Conservation (phyloP, 2,113 vertebrate genomes). For the Paramisgurnus dabryanus region DNA sequence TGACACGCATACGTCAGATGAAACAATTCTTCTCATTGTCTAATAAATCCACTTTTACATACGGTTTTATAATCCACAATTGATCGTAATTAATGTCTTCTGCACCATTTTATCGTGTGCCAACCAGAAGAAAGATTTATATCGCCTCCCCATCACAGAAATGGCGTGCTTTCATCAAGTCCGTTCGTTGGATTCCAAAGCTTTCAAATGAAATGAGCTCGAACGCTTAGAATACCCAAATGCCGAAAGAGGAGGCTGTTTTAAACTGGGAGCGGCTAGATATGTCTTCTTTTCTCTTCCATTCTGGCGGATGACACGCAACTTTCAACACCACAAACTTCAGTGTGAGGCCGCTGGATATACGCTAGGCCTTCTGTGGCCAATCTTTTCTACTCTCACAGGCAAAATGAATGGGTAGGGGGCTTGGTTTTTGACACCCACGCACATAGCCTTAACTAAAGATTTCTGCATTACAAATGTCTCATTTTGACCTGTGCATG, state of each 20-base stretch:
- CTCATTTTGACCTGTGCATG: constrained; percentile 36
- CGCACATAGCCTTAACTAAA: constrained; percentile 53
- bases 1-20: constrained; percentile 68
- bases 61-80: constrained; percentile 3
- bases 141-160: constrained; percentile 33
- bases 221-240: constrained; percentile 58
- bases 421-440: constrained; percentile 65
- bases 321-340: constrained; percentile 63
- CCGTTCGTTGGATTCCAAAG: constrained; percentile 49
- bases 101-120: constrained; percentile 10
- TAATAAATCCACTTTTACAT: constrained; percentile 39
- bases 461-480: constrained; percentile 54
- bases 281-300: constrained; percentile 57
- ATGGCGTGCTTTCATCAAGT: constrained; percentile 58
- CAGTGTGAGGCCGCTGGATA: not conserved
- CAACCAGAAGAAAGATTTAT: constrained; percentile 20
- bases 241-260: constrained; percentile 49
- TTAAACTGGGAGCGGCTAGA: constrained; percentile 19
- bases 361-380: constrained; percentile 28
- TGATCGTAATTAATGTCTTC: not conserved
- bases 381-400: constrained; percentile 53
- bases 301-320: constrained; percentile 54
- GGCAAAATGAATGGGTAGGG: constrained; percentile 39
- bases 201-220: constrained; percentile 64
- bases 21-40: constrained; percentile 42